Percentiles rank a stretch among this genome's conserved stretches.
These are phyloP conservation scores for Hetaerina titia DNA, from an alignment of 2,888 invertebrate species.

Conservation along the genomic window DNA sequence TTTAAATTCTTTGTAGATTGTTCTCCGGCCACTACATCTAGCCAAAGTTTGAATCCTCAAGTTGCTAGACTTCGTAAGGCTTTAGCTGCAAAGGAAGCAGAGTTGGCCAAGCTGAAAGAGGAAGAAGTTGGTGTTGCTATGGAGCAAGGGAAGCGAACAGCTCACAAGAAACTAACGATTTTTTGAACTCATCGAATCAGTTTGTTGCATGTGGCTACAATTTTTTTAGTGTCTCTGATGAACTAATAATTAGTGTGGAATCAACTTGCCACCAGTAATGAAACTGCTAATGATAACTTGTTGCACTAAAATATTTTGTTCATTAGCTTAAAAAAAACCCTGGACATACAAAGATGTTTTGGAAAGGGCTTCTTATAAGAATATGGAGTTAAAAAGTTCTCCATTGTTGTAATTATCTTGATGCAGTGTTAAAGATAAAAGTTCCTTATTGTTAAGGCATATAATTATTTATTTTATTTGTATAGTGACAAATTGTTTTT, in stretches of 20 bases:
- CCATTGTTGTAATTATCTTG: neutral
- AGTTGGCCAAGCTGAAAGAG: constrained; percentile 13
- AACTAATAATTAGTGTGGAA: neutral
- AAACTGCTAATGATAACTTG: neutral
- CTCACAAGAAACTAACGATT: constrained; percentile 45
- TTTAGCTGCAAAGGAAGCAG: constrained; percentile 40
- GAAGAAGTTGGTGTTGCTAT: constrained; percentile 20
- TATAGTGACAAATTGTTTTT: neutral
- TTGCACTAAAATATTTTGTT: neutral
- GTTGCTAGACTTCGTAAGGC: constrained; percentile 34
- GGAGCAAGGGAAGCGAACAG: constrained; percentile 49
- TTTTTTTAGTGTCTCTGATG: neutral
- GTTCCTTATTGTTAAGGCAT: neutral
- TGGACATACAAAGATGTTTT: neutral
- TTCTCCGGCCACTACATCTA: constrained; percentile 30
- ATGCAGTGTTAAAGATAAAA: neutral
- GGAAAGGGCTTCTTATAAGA: neutral
- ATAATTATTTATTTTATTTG: neutral
- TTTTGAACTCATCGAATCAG: neutral
- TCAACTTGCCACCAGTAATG: neutral
- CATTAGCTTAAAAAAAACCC: neutral
- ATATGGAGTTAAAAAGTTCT: neutral
- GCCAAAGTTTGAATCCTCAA: constrained; percentile 25
- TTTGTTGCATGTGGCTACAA: neutral
- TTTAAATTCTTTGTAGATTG: neutral